Evolutionary conservation across 2,113 vertebrate species (phyloP).

Genomic region (Climacteris rufus): DNA sequence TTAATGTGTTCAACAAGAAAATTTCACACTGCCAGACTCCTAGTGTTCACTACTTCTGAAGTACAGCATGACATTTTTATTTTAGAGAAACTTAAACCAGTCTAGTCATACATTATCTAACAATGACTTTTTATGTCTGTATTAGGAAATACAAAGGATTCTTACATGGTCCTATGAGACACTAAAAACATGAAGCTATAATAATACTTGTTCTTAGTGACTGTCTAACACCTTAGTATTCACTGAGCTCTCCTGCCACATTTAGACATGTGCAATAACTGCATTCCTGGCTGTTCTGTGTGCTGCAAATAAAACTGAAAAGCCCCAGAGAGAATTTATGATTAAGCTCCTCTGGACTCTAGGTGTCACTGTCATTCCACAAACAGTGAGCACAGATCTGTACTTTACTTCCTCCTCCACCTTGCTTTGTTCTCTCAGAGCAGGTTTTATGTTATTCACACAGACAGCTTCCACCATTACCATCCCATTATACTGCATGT

Average conservation of each 20-base stretch:
- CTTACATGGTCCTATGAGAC: background rate
- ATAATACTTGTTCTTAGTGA: background rate
- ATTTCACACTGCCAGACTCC: background rate
- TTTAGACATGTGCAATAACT: background rate
- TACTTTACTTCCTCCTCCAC: background rate
- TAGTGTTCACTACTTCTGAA: background rate
- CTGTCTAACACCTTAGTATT: background rate
- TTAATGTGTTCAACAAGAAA: background rate
- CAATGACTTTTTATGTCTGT: background rate
- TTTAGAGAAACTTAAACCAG: background rate
- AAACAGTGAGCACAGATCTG: background rate
- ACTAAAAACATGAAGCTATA: background rate
- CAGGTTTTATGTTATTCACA: background rate
- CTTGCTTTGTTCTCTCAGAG: constrained; percentile 37
- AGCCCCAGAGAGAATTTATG: background rate
- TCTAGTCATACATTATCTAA: background rate
- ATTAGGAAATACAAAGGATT: background rate
- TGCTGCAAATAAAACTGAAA: background rate
- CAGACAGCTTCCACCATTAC: background rate
- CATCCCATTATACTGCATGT: background rate
- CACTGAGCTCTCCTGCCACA: background rate
- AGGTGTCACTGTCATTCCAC: constrained; percentile 54
- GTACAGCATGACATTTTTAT: background rate
- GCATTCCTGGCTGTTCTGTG: background rate
- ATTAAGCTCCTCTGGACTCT: constrained; percentile 1